Base-by-base conservation (phyloP, 2,797 vertebrate species). In the Oreonectes daqikongensis region DNA sequence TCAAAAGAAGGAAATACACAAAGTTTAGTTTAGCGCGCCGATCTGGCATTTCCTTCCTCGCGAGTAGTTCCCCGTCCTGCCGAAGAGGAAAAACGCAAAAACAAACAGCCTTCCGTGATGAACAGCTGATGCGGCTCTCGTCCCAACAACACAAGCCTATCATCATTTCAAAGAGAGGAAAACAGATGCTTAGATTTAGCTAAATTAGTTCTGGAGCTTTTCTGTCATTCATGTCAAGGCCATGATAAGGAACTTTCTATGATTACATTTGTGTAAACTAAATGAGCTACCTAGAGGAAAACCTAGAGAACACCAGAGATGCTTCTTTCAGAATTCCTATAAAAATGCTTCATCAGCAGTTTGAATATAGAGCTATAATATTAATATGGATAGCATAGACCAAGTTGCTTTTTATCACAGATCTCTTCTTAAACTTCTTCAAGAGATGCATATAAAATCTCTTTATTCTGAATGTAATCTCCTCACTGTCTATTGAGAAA, bases 1-100 rank as follows among this genome's bases (percentile, higher is more conserved):
- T 83, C 35, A 83, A 82, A 69, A 24, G 50, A 71, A 67, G 69
- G 64, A 77, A 64, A 80, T 52, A 72, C 66, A 84, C 72, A 80
- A n/a, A 60, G 26, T 59, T 75, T 61, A 46, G 57, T 72, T 81
- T 12, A 76, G 40, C 22, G 0, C 11, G 35, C 14, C 10, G 42
- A 75, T 69, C 55, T 61, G 66, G 59, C 48, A 46, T 78, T 85
- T 82, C 80, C 80, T 80, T 76, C 71, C 83, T 76, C 20, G 11
- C 6, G 52, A 69, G 77, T 75, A 82, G 61, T 78, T 80, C 69
- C 74, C 69, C 60, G 57, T 69, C 48, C 55, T 60, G 35, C n/a
- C 15, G 20, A 50, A 61, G n/a, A 68, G 65, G 55, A 74, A 32
- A 75, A 72, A 78, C 26, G 72, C 61, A 78, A 75, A 59, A 69